These are phyloP conservation scores for Daktulosphaira vitifoliae DNA, from an alignment of 1,140 invertebrate genomes.

Conservation along the genomic window DNA sequence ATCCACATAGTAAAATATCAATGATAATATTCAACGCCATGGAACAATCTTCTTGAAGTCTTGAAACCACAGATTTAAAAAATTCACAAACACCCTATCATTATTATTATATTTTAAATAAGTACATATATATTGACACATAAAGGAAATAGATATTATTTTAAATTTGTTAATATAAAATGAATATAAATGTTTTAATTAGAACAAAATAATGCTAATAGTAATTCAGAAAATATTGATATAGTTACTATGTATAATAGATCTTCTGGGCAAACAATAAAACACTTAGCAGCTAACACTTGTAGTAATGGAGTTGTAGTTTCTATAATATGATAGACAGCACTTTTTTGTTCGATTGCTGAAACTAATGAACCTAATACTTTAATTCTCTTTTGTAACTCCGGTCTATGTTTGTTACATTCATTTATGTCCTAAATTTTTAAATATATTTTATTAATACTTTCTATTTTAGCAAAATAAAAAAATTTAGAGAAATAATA, in stretches of 20 bases:
- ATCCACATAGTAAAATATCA: constrained; percentile 27
- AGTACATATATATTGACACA: too few species aligned
- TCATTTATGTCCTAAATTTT: neutral
- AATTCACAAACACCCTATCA: constrained; percentile 19
- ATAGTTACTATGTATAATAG: constrained; percentile 17
- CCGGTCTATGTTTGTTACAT: constrained; percentile 9
- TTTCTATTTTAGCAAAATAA: neutral
- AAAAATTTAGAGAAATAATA: neutral
- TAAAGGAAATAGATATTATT: too few species aligned
- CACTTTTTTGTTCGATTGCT: constrained; percentile 13
- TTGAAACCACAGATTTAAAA: constrained; percentile 12
- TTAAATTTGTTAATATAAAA: too few species aligned
- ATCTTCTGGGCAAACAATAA: constrained; percentile 17
- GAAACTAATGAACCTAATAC: constrained; percentile 22
- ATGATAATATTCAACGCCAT: constrained; percentile 1
- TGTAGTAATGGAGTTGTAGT: constrained; percentile 9
- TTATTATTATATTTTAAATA: too few species aligned
- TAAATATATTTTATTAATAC: neutral
- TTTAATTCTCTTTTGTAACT: constrained; percentile 20
- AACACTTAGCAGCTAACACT: neutral
- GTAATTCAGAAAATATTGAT: too few species aligned
- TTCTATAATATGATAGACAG: constrained; percentile 13
- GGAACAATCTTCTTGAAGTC: constrained; percentile 12
- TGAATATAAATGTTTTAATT: too few species aligned
- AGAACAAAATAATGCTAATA: too few species aligned